Evolutionary conservation across 1,140 invertebrate genomes (phyloP), one percentile per base, ranked within the genome.

Genomic region (Schlechtendalia chinensis): DNA sequence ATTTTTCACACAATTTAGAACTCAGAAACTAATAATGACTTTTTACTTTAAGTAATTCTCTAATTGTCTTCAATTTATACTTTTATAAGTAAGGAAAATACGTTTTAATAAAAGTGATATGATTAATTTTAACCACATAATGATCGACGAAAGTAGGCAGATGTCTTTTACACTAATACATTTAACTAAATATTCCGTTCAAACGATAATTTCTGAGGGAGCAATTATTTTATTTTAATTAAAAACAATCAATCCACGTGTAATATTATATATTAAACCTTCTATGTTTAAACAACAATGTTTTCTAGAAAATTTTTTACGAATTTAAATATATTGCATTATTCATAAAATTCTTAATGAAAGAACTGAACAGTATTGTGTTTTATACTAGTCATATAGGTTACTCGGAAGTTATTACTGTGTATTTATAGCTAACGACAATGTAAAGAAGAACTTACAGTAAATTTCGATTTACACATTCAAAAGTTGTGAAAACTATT

Each of bases 381-480:
- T 67, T 24, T 69, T 50, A 69, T 50, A 5, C 56, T 22, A 3
- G 24, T 24, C 22, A 14, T 2, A 59, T n/a, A 24, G 4, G n/a
- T 24, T 27, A 27, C 32, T 50, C 4, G 16, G 0, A 27, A 50
- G 67, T 69, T 47, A 27, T 50, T 50, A 24, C 3, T 22, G 1
- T 17, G 6, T 69, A 16, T 1, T 10, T 11, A 50, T 2, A 1
- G 19, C 39, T 1, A 19, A 14, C 16, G 14, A 50, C 45, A 27
- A 17, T 19, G 14, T 19, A 50, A 69, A 67, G 19, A 47, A 69
- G 14, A 47, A 14, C 45, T 17, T 22, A 39, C 8, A 32, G 29
- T 6, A 63, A 39, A 47, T 69, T 69, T 47, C 65, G 39, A 69
- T 69, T 47, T 69, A n/a, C n/a, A 24, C 39, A 47, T 69, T 69